Percentiles rank a stretch among this genome's conserved stretches.
Evolutionary conservation across 2,113 vertebrate genomes (phyloP).

Genomic region (Carlito syrichta): DNA sequence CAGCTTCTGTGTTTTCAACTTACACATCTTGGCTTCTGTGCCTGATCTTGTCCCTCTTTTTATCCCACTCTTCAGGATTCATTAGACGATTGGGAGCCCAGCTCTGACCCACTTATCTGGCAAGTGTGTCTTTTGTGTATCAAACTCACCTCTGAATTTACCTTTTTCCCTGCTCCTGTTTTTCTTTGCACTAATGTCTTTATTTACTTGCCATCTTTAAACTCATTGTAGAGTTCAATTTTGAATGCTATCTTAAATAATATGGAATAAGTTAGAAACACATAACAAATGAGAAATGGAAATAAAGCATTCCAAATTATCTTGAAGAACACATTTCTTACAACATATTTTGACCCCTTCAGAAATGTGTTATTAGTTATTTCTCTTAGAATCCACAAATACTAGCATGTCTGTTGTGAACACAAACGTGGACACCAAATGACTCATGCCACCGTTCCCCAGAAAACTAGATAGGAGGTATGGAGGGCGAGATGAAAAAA

Average conservation of each 20-base stretch:
- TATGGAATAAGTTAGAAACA: neutral
- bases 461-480: neutral
- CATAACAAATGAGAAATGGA: neutral
- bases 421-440: neutral
- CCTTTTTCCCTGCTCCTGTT: neutral
- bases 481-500: neutral
- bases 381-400: neutral
- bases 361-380: neutral
- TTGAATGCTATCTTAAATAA: neutral
- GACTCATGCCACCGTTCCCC: neutral
- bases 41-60: neutral
- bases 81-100: no score
- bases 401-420: neutral
- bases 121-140: neutral
- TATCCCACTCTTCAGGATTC: neutral
- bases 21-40: neutral
- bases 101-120: neutral
- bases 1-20: neutral
- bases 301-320: neutral
- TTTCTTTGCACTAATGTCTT: neutral
- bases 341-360: neutral
- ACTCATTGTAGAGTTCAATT: neutral
- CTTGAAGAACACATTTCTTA: neutral
- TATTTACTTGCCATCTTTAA: neutral
- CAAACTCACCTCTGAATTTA: neutral